phyloP scores from a whole-genome alignment of 2,888 invertebrate genomes.

The Parnassius orleans region DNA sequence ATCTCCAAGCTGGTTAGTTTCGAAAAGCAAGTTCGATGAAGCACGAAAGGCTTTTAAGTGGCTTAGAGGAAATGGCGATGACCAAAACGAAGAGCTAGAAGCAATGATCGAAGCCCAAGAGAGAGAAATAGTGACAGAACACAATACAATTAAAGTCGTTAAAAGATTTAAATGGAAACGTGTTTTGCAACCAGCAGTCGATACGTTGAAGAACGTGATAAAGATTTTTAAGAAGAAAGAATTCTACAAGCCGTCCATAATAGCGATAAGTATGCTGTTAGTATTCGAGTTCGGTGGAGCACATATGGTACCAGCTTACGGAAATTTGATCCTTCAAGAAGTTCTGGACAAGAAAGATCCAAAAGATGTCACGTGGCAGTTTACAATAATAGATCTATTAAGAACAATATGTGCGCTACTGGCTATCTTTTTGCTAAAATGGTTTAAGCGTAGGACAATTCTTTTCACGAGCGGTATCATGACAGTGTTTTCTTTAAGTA shows the following conservation, averaged over 20 bases:
- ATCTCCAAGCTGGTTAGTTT: constrained; percentile 84
- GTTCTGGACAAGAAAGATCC: constrained; percentile 59
- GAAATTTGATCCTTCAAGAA: constrained; percentile 65
- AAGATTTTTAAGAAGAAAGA: constrained; percentile 72
- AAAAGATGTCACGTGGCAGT: constrained; percentile 76
- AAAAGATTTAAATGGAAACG: constrained; percentile 46
- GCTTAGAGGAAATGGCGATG: constrained; percentile 77
- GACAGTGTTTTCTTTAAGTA: constrained; percentile 61
- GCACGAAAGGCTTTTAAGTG: constrained; percentile 82
- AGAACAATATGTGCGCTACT: constrained; percentile 82
- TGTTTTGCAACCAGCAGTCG: constrained; percentile 46
- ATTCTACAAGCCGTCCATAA: constrained; percentile 69
- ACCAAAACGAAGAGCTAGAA: constrained; percentile 67
- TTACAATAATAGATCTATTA: constrained; percentile 83
- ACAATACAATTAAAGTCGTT: constrained; percentile 43
- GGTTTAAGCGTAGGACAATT: constrained; percentile 62
- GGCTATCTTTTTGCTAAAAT: constrained; percentile 71
- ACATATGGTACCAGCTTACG: constrained; percentile 73
- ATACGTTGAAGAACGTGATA: constrained; percentile 52
- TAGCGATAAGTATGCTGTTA: constrained; percentile 72
- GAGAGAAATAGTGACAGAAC: constrained; percentile 45
- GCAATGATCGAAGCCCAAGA: constrained; percentile 67
- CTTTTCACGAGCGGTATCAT: constrained; percentile 64
- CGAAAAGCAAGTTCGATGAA: constrained; percentile 78
- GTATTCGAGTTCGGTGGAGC: constrained; percentile 75